These are phyloP conservation scores for Araneus ventricosus DNA, from an alignment of 1,140 invertebrate species.

Conservation along the genomic window DNA sequence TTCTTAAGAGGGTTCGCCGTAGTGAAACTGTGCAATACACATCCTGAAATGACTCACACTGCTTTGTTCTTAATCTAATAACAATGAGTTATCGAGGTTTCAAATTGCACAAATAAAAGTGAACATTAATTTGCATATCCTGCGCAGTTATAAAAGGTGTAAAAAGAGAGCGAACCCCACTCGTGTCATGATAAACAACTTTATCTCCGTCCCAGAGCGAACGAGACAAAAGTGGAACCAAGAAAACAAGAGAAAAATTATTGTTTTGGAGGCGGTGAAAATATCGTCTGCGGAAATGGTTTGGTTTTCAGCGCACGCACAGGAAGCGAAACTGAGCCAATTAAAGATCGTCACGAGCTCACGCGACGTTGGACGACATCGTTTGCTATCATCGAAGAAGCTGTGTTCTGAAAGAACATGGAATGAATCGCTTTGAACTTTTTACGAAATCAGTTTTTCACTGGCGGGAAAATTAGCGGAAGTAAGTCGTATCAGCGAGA, in stretches of 20 bases:
- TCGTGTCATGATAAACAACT: too few species aligned
- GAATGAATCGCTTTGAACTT: background rate
- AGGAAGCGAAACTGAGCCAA: constrained; percentile 36
- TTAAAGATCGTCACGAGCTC: constrained; percentile 32
- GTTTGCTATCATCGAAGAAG: constrained; percentile 13
- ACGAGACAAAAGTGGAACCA: background rate
- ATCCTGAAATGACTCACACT: background rate
- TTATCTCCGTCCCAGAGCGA: too few species aligned
- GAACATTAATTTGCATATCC: background rate
- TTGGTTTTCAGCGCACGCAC: constrained; percentile 19
- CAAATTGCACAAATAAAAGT: background rate
- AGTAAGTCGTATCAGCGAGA: background rate
- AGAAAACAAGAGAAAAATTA: constrained; percentile 1
- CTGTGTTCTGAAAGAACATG: constrained; percentile 10
- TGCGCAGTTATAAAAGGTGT: background rate
- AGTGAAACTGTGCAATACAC: too few species aligned
- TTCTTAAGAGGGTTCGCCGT: too few species aligned
- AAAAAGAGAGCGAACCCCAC: background rate
- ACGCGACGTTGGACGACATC: constrained; percentile 18
- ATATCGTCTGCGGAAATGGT: constrained; percentile 33
- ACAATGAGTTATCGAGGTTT: background rate
- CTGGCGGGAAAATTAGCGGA: constrained; percentile 26
- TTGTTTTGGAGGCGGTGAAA: constrained; percentile 29
- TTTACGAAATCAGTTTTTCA: background rate
- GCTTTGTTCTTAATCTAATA: background rate